Base-by-base conservation (phyloP, 2,113 vertebrate genomes). In the Chascanopsetta lugubris region DNA sequence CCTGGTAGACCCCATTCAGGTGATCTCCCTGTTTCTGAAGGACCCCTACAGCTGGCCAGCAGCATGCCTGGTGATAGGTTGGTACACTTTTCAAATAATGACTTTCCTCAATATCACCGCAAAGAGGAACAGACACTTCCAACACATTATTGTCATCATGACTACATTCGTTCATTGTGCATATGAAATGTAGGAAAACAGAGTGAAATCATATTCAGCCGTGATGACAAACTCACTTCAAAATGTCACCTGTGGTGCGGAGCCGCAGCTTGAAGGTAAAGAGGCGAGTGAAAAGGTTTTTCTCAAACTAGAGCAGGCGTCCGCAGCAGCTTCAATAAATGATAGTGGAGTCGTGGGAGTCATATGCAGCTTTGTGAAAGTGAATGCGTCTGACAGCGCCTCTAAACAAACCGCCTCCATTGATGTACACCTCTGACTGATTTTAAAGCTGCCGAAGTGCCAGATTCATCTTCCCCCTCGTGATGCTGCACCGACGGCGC, bases 41-140 rank as follows among this genome's bases (percentile, higher is more conserved):
- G 90, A 97, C 74, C 95, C 95, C 18, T 95, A 96, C 62, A 96
- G 93, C 79, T 96, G 95, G 95, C 95, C 95, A 2, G 93, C 95
- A 26, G 86, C 84, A 21, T 96, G 95, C 85, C 85, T 97, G 32
- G 34, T 95, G 12, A 92, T 96, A 29, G 94, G 95, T 96, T 91
- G 82, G 95, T 88, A 61, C 45, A 29, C 30, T 18, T 50, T 49
- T 49, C 8, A 6, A n/a, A n/a, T n/a, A n/a, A n/a, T 8, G 13
- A 24, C 1, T 42, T 5, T 42, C 38, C 38, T 6, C 17, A 42
- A 43, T 6, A 27, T 18, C 10, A 18, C 40, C 22, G 10, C 22
- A 3, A 12, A 26, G 24, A 26, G 21, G 15, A 59, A 6, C 17
- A 30, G n/a, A 58, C 24, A 59, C 3, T 5, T n/a, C 6, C 10